These are phyloP conservation scores for Scaptomyza tumidula DNA, from an alignment of 2,888 invertebrate species.

Conservation along the genomic window DNA sequence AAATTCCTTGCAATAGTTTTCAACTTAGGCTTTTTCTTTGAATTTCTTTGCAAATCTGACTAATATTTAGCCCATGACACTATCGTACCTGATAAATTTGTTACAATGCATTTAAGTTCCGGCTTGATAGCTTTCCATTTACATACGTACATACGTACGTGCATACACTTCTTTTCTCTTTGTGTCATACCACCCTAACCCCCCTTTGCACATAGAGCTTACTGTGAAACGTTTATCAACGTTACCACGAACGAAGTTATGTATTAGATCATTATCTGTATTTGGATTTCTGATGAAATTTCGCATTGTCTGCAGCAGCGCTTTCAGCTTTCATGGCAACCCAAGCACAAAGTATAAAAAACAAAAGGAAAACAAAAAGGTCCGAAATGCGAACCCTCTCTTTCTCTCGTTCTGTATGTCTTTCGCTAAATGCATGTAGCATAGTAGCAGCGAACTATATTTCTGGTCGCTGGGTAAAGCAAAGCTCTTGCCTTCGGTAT, in stretches of 20 bases:
- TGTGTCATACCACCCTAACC: background rate
- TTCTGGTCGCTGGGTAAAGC: slow-evolving; percentile 2
- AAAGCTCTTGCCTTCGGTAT: slow-evolving; percentile 10
- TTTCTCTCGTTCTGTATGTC: background rate
- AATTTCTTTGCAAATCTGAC: too few species aligned
- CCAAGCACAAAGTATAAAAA: slow-evolving; percentile 21
- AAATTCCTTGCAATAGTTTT: background rate
- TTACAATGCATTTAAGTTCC: background rate
- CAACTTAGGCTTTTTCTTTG: too few species aligned
- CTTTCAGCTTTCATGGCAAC: slow-evolving; percentile 43
- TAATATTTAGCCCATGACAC: too few species aligned
- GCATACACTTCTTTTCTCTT: background rate
- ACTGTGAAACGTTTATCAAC: slow-evolving; percentile 55
- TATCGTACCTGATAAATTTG: too few species aligned
- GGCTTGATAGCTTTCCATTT: slow-evolving; percentile 9
- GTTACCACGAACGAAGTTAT: slow-evolving; percentile 76
- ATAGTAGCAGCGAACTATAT: background rate
- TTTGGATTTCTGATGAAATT: slow-evolving; percentile 81
- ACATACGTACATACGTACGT: background rate
- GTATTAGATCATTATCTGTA: slow-evolving; percentile 80
- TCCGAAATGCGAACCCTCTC: slow-evolving; percentile 33
- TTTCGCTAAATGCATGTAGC: slow-evolving; percentile 26
- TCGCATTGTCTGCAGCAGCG: slow-evolving; percentile 74
- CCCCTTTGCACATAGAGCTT: slow-evolving; percentile 11
- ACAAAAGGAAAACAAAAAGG: slow-evolving; percentile 34